Evolutionary conservation across 2,888 invertebrate genomes (phyloP), one percentile per base, ranked within the genome.

Genomic region (Pharmacophagus antenor): DNA sequence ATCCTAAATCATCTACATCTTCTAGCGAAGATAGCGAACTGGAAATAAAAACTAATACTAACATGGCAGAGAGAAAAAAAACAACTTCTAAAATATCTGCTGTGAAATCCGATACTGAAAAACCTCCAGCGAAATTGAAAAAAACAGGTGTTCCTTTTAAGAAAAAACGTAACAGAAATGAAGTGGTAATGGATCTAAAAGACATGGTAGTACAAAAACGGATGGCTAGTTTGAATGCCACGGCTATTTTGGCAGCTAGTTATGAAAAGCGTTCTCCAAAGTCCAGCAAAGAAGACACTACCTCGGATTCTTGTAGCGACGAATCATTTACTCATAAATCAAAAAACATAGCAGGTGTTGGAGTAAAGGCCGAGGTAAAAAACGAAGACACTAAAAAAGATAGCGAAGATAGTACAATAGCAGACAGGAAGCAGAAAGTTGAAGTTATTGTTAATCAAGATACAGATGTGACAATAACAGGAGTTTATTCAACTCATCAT

Each of bases 161-260:
- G 70, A 92, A 92, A 71, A 89, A 92, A 67, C 85, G 92, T n/a
- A 93, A 92, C 63, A 86, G 92, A 67, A 92, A 91, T 58, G 94
- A 94, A 77, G 84, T 93, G 44, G 92, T 94, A 23, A 95, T 95
- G 95, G 96, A 96, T 73, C 88, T 96, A 51, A 95, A 95, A 72
- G 96, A 96, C 69, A 96, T 96, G 93, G 94, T 97, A 6, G 96
- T 97, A 17, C 93, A 95, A 68, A 97, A 97, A 78, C 93, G 97
- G 27, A 97, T 97, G 97, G 97, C 97, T 20, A 96, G 96, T 77
- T 87, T 97, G 27, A 97, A 97, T 80, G 97, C 97, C 15, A 95
- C 95, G 37, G 97, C 97, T 20, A 97, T 97, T 72, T 91, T 97
- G 66, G 96, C 97, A 0, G 97, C 97, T 20, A 96, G 96, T 66